phyloP scores from a whole-genome alignment of 1,140 invertebrate species.

The Condylostylus longicornis region DNA sequence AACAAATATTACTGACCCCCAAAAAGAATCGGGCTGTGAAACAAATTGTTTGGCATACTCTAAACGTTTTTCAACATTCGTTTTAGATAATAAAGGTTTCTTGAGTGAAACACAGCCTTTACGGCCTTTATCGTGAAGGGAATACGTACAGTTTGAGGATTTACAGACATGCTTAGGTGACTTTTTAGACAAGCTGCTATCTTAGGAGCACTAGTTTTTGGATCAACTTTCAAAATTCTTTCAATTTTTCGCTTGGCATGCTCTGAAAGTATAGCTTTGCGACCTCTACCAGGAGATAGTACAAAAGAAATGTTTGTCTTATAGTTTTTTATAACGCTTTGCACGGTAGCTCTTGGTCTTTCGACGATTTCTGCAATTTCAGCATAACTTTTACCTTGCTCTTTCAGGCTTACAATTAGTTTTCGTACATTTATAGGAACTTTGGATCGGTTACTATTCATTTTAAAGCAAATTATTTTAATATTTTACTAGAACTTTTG shows the following conservation, averaged over 20 bases:
- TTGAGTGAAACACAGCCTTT: conserved; percentile 1
- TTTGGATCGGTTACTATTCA: too few species aligned
- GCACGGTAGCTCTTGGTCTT: conserved; percentile 1
- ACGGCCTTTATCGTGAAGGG: conserved; percentile 1
- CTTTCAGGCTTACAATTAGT: neutral
- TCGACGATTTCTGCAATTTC: neutral
- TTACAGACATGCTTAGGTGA: neutral
- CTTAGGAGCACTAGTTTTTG: conserved; percentile 1
- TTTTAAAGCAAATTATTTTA: too few species aligned
- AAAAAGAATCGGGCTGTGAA: conserved; percentile 4
- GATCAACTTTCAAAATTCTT: conserved; percentile 1
- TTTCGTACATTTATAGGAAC: neutral
- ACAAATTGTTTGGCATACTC: conserved; percentile 11
- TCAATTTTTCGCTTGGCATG: conserved; percentile 1
- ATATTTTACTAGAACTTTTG: too few species aligned
- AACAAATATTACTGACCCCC: conserved; percentile 11
- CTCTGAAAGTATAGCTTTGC: neutral
- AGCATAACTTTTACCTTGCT: conserved; percentile 2
- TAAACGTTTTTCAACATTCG: conserved; percentile 3
- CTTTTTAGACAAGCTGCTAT: conserved; percentile 1
- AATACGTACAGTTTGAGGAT: conserved; percentile 2
- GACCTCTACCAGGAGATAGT: conserved; percentile 1
- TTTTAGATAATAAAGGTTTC: conserved; percentile 6
- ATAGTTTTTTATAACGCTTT: neutral
- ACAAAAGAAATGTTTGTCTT: neutral